Conservation (phyloP, 2,797 vertebrate species). For the Sebastes melanostomus region DNA sequence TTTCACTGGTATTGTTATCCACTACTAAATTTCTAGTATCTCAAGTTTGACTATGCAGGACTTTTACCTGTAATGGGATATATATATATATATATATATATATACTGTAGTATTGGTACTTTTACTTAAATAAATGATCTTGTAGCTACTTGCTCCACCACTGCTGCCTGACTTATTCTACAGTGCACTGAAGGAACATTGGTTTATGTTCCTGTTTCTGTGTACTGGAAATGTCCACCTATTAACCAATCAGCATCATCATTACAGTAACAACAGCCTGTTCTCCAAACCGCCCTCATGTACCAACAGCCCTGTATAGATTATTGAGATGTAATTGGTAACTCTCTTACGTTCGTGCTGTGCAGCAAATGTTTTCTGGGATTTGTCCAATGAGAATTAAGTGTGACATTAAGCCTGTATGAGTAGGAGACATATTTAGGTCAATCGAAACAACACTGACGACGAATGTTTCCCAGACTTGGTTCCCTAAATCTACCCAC, state of each 20-base stretch:
- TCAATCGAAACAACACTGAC: neutral
- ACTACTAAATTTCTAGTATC: too few species aligned
- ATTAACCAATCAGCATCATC: constrained; percentile 8
- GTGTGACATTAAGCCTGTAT: constrained; percentile 16
- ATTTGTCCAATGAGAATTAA: neutral
- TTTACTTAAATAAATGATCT: neutral
- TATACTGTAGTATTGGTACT: neutral
- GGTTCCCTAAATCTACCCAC: constrained; percentile 21
- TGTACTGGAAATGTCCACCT: neutral
- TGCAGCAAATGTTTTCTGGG: constrained; percentile 11
- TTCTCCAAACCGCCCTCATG: constrained; percentile 2
- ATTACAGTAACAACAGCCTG: constrained; percentile 1
- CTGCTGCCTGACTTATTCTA: neutral
- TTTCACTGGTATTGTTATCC: too few species aligned
- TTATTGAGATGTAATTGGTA: constrained; percentile 4
- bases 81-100: too few species aligned
- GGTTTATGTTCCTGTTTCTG: neutral
- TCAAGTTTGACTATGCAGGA: neutral
- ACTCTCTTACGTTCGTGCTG: neutral
- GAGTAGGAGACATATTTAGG: constrained; percentile 20
- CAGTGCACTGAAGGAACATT: too few species aligned
- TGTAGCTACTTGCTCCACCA: neutral
- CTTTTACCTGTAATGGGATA: neutral
- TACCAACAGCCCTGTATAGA: neutral
- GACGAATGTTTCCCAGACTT: constrained; percentile 18